A percentile compares a stretch with the other conserved stretches of the same genome.
Conservation (phyloP, 2,797 vertebrate species). For the Hipposideros larvatus region DNA sequence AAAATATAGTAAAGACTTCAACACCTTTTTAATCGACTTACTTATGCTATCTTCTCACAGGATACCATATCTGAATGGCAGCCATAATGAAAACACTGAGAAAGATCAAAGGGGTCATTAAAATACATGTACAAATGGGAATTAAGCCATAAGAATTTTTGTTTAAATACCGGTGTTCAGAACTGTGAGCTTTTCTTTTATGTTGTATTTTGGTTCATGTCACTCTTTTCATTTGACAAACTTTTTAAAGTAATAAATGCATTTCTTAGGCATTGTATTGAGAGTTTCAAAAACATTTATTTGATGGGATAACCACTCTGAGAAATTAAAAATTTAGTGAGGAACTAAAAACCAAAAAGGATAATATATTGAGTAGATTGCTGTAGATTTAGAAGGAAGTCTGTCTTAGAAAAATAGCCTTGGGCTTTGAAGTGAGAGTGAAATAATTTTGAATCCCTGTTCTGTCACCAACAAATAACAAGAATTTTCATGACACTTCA, state of each 20-base stretch:
- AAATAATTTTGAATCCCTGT: background rate
- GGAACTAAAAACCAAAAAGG: background rate
- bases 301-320: background rate
- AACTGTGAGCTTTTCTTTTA: background rate
- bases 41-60: background rate
- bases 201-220: background rate
- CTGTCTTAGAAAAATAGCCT: background rate
- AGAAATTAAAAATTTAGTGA: background rate
- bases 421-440: background rate
- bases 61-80: slow-evolving; percentile 18
- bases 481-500: background rate
- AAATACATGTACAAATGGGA: slow-evolving; percentile 33
- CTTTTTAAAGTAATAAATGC: background rate
- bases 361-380: background rate
- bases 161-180: slow-evolving; percentile 1
- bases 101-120: slow-evolving; percentile 18
- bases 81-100: background rate
- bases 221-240: background rate
- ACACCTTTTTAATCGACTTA: background rate
- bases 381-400: background rate
- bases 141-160: background rate
- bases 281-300: background rate
- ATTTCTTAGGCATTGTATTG: background rate
- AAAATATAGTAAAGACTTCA: background rate
- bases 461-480: background rate